A percentile compares a stretch with the other conserved stretches of the same genome.
phyloP scores from a whole-genome alignment of 2,888 invertebrate species.

The Metellina segmentata region DNA sequence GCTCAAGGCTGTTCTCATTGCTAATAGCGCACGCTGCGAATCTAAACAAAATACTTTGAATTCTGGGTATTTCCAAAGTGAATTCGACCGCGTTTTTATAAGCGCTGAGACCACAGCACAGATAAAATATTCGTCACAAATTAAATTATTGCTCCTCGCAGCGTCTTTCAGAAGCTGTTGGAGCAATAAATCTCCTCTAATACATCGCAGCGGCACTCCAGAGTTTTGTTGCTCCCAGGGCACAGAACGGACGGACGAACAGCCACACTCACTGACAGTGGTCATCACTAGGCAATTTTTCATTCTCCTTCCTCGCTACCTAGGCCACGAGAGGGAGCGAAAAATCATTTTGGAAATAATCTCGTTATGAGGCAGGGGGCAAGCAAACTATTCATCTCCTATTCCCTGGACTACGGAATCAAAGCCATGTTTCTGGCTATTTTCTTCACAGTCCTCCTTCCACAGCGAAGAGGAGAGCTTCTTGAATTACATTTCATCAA shows the following conservation, averaged over 20 bases:
- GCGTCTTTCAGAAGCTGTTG: too few relatives aligned
- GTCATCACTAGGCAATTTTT: constrained; percentile 37
- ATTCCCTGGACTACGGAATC: constrained; percentile 66
- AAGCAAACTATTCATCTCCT: constrained; percentile 58
- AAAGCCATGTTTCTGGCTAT: constrained; percentile 67
- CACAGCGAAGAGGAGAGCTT: constrained; percentile 39
- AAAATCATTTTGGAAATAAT: constrained; percentile 66
- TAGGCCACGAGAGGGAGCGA: constrained; percentile 10
- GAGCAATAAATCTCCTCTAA: constrained; percentile 51
- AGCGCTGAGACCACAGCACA: too few relatives aligned
- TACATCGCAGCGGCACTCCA: constrained; percentile 30
- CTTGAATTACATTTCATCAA: constrained; percentile 71
- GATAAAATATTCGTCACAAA: too few relatives aligned
- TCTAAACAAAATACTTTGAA: too few relatives aligned
- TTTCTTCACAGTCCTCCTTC: constrained; percentile 41
- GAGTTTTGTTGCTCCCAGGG: constrained; percentile 47
- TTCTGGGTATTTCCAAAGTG: too few relatives aligned
- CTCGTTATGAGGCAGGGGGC: constrained; percentile 38
- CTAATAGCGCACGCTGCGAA: too few relatives aligned
- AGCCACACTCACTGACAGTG: constrained; percentile 1
- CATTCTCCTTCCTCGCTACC: constrained; percentile 35
- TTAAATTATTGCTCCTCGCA: too few relatives aligned
- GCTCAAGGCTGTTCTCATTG: too few relatives aligned
- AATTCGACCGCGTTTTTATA: too few relatives aligned
- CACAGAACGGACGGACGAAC: background rate